A percentile compares a stretch with the other conserved stretches of the same genome.
phyloP scores from a whole-genome alignment of 2,113 vertebrate genomes.

The Phylloscopus trochilus region DNA sequence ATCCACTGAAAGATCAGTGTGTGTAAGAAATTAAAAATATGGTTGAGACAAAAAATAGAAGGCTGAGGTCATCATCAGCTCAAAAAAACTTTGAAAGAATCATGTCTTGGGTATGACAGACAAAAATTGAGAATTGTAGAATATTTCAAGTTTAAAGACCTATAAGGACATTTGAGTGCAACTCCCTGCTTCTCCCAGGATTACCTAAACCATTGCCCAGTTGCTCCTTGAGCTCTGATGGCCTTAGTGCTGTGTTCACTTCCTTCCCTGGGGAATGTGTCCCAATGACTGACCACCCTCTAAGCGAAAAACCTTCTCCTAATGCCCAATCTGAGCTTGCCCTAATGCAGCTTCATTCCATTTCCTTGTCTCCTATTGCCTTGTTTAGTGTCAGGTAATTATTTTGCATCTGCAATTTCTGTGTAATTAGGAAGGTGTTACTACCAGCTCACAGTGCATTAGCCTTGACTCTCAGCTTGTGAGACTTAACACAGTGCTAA shows the following conservation, averaged over 20 bases:
- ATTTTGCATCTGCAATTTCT: neutral
- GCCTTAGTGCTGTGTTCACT: neutral
- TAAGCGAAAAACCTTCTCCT: neutral
- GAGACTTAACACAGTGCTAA: neutral
- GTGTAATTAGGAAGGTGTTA: neutral
- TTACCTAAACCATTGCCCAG: neutral
- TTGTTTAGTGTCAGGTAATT: neutral
- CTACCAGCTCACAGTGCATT: neutral
- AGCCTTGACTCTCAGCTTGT: neutral
- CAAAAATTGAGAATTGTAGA: neutral
- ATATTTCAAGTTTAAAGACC: neutral
- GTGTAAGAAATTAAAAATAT: neutral
- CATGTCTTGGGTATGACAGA: neutral
- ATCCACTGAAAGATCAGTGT: neutral
- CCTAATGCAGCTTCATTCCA: neutral
- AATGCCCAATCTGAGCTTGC: neutral
- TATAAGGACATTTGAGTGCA: rapidly evolving
- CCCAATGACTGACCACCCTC: neutral
- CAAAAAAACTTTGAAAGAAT: neutral
- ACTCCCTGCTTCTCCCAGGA: neutral
- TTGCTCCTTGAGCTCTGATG: neutral
- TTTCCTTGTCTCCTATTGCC: neutral
- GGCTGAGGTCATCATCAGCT: neutral
- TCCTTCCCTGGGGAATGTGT: neutral
- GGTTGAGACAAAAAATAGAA: neutral